phyloP scores from a whole-genome alignment of 2,797 vertebrate genomes.

The Rhinogobio ventralis region DNA sequence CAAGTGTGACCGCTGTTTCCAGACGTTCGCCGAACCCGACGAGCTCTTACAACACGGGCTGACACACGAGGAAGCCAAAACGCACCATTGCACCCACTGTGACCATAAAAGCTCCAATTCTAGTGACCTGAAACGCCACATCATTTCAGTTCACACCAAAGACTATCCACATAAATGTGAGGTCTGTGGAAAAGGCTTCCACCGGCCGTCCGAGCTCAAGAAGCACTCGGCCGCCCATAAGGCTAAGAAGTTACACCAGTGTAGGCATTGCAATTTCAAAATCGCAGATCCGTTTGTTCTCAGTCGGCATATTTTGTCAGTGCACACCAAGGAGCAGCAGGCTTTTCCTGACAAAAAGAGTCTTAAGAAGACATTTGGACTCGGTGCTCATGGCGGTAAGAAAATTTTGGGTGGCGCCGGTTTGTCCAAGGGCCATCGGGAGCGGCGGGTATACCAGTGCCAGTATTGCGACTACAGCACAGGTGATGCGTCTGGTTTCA shows the following conservation, averaged over 20 bases:
- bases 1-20: conserved; percentile 89
- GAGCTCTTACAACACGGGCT: conserved; percentile 84
- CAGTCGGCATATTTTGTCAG: conserved; percentile 89
- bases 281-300: conserved; percentile 88
- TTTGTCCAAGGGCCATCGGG: conserved; percentile 85
- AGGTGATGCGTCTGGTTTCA: conserved; percentile 89
- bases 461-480: conserved; percentile 92
- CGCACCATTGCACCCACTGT: conserved; percentile 88
- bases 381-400: conserved; percentile 49
- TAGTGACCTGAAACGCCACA: conserved; percentile 88
- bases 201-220: conserved; percentile 89
- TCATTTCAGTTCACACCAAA: conserved; percentile 91
- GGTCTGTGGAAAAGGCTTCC: conserved; percentile 89
- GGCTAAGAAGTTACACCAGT: conserved; percentile 88
- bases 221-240: conserved; percentile 88
- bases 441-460: conserved; percentile 88
- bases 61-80: conserved; percentile 87
- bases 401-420: conserved; percentile 48
- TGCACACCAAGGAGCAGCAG: conserved; percentile 86
- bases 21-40: conserved; percentile 86
- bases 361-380: conserved; percentile 82
- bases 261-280: conserved; percentile 90
- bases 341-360: conserved; percentile 85
- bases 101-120: conserved; percentile 92
- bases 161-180: conserved; percentile 91